Evolutionary conservation across 2,113 vertebrate species (phyloP), one percentile per base, ranked within the genome.

Genomic region (Scomber colias): DNA sequence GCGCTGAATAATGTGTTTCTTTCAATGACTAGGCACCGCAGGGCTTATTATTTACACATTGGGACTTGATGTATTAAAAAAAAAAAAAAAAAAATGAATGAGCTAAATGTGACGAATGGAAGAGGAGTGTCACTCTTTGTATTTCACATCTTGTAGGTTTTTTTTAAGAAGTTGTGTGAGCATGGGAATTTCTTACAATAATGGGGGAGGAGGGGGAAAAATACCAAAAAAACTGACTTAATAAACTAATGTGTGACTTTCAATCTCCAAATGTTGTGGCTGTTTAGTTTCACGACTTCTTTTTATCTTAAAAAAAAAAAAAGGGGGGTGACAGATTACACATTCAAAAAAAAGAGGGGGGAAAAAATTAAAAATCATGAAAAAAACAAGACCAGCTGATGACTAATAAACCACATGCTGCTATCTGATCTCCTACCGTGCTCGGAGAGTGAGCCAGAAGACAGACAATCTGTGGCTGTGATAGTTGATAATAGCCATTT

Each of bases 371-470:
- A 67, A 50, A 14, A 83, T 61, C 27, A 72, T 44, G 74, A 80
- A 82, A 84, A 82, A 81, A 61, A 27, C 24, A 27, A 77, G 73
- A 46, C 12, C 7, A 0, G 2, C 5, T 48, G 67, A 13, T 92
- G 92, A 91, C 82, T 89, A 92, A 92, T 77, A 71, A 77, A 87
- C 75, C 83, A 82, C 88, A 90, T 82, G 83, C 82, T 84, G 84
- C 56, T 27, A 31, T 79, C 76, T 79, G 79, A 83, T 68, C 66
- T 79, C 75, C 81, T 69, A 54, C 71, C 67, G 84, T 57, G 82
- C 71, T 60, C 16, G 3, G 64, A 76, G 66, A 78, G 31, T 0
- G 67, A 79, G 83, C 88, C 79, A 85, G 68, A 45, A 83, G 74
- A 84, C 72, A 79, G 77, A 69, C 81, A 27, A 68, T 81, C 76